Evolutionary conservation across 2,113 vertebrate species (phyloP).

Genomic region (Melospiza georgiana): DNA sequence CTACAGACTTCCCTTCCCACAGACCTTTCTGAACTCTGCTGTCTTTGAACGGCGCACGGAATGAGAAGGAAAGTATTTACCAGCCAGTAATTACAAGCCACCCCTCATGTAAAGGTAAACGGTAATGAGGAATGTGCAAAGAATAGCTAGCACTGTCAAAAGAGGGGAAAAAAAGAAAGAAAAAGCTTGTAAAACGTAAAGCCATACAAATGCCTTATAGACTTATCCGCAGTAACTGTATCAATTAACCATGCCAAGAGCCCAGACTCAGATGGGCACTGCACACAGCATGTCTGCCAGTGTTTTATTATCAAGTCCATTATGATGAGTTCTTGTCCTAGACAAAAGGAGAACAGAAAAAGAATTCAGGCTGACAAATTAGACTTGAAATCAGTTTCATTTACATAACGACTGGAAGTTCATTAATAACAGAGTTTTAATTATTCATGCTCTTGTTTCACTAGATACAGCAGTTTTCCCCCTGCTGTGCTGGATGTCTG

Average conservation of each 20-base stretch:
- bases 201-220: constrained; percentile 74
- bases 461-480: constrained; percentile 84
- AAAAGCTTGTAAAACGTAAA: constrained; percentile 67
- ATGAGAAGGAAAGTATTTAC: constrained; percentile 75
- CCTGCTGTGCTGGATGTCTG: constrained; percentile 84
- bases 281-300: constrained; percentile 78
- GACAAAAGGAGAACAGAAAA: constrained; percentile 83
- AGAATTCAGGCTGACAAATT: constrained; percentile 88
- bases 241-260: constrained; percentile 82
- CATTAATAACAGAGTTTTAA: constrained; percentile 90
- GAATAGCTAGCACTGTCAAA: constrained; percentile 65
- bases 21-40: constrained; percentile 78
- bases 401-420: constrained; percentile 90
- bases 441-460: constrained; percentile 93
- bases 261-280: constrained; percentile 72
- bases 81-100: constrained; percentile 72
- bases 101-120: constrained; percentile 75
- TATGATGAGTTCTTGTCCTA: constrained; percentile 81
- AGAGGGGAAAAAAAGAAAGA: neutral
- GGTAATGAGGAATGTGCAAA: constrained; percentile 67
- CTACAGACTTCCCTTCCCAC: constrained; percentile 71
- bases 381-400: constrained; percentile 87
- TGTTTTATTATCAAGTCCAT: constrained; percentile 81
- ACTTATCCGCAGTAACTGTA: constrained; percentile 80
- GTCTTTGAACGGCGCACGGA: constrained; percentile 65